Percentiles rank a stretch among this genome's conserved stretches.
Evolutionary conservation across 2,113 vertebrate species (phyloP).

Genomic region (Notarius lentiginosus): DNA sequence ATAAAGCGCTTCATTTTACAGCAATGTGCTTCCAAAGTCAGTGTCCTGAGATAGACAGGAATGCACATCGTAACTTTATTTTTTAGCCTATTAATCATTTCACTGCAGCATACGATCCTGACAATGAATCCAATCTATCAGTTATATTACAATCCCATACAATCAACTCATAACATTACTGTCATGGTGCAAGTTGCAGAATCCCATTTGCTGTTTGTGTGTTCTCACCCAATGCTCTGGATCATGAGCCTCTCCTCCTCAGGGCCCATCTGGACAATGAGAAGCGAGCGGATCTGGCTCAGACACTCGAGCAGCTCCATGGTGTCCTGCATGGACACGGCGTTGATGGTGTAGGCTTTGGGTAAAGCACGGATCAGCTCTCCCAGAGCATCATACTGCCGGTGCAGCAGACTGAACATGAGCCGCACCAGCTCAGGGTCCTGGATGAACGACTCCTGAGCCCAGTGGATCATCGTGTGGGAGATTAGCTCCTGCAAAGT

Average conservation of each 20-base stretch:
- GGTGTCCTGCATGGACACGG: slow-evolving; percentile 83
- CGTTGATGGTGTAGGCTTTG: slow-evolving; percentile 88
- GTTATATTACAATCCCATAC: neutral
- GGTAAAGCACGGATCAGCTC: slow-evolving; percentile 89
- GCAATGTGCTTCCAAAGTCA: neutral
- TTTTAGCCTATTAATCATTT: neutral
- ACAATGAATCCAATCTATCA: neutral
- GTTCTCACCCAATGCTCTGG: slow-evolving; percentile 89
- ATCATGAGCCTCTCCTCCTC: slow-evolving; percentile 97
- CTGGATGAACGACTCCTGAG: slow-evolving; percentile 92
- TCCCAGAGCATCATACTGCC: slow-evolving; percentile 89
- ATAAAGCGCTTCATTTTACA: too few species aligned
- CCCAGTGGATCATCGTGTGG: slow-evolving; percentile 93
- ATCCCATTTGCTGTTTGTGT: neutral
- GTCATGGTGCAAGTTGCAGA: neutral
- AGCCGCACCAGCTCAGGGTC: slow-evolving; percentile 90
- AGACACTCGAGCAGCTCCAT: slow-evolving; percentile 89
- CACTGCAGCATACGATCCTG: neutral
- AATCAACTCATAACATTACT: neutral
- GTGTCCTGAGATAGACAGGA: neutral
- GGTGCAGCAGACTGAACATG: slow-evolving; percentile 94
- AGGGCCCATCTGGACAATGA: slow-evolving; percentile 96
- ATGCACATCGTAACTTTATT: too few species aligned
- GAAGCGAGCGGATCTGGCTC: slow-evolving; percentile 91
- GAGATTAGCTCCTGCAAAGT: slow-evolving; percentile 91